phyloP scores from a whole-genome alignment of 1,140 invertebrate genomes.

The Drosophila auraria region DNA sequence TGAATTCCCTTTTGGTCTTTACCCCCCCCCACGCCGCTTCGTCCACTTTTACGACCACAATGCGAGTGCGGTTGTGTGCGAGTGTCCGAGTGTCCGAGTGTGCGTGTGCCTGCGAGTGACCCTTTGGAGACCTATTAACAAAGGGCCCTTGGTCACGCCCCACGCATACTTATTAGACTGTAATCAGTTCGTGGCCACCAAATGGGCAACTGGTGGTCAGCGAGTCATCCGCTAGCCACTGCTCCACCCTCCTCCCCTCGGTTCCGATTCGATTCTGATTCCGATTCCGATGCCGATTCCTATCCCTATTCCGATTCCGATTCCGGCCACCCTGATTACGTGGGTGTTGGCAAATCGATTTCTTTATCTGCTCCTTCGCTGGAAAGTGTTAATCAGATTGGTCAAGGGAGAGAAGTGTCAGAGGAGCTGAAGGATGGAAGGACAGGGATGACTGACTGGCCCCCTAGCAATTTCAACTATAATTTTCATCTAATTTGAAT shows the following conservation, averaged over 20 bases:
- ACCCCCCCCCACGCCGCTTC: no score
- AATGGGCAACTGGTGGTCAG: slow-evolving; percentile 72
- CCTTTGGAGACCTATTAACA: slow-evolving; percentile 79
- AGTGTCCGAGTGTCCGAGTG: slow-evolving; percentile 6
- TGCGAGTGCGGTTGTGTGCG: slow-evolving; percentile 24
- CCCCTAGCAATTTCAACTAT: slow-evolving; percentile 42
- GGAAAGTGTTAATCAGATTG: slow-evolving; percentile 53
- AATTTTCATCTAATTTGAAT: slow-evolving; percentile 58
- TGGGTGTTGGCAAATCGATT: slow-evolving; percentile 48
- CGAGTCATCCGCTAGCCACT: slow-evolving; percentile 21
- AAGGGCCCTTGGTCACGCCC: slow-evolving; percentile 66
- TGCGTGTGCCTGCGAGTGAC: slow-evolving; percentile 37
- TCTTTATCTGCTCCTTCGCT: slow-evolving; percentile 38
- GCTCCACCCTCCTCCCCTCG: not conserved
- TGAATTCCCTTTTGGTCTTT: slow-evolving; percentile 53
- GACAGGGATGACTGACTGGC: not conserved
- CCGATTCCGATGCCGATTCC: slow-evolving; percentile 10
- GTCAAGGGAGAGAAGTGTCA: not conserved
- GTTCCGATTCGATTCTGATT: slow-evolving; percentile 14
- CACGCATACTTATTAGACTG: slow-evolving; percentile 81
- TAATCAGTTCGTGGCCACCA: slow-evolving; percentile 77
- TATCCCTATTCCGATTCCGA: slow-evolving; percentile 12
- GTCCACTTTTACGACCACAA: slow-evolving; percentile 53
- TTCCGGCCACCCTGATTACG: slow-evolving; percentile 43
- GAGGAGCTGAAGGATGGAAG: not conserved